Percentiles rank a stretch among this genome's conserved stretches.
These are phyloP conservation scores for Tichodroma muraria DNA, from an alignment of 2,113 vertebrate species.

Conservation along the genomic window DNA sequence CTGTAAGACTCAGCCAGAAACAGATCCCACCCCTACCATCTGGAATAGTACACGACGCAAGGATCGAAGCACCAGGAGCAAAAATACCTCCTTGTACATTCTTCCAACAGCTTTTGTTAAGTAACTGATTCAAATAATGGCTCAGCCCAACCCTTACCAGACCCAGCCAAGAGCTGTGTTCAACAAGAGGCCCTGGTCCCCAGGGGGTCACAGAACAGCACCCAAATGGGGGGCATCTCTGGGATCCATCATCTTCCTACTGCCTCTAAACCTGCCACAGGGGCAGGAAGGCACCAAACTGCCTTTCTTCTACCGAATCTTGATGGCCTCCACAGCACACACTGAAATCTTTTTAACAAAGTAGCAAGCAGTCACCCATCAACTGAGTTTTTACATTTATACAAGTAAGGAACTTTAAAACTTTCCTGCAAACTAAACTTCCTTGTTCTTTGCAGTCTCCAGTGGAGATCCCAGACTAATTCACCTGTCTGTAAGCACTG, in stretches of 20 bases:
- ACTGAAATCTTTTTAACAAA: neutral
- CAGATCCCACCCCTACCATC: neutral
- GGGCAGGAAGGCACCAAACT: neutral
- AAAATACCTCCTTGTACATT: neutral
- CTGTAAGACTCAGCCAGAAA: neutral
- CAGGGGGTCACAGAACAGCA: neutral
- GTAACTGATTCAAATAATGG: neutral
- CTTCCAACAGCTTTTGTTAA: neutral
- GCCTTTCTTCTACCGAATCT: neutral
- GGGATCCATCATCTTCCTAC: neutral
- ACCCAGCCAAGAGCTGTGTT: neutral
- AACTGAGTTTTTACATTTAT: neutral
- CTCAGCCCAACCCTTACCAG: neutral
- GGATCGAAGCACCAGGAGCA: fast-evolving
- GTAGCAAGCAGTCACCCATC: neutral
- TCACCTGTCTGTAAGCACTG: neutral
- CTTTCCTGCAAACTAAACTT: neutral
- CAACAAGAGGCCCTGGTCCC: fast-evolving
- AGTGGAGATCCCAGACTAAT: neutral
- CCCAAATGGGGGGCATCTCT: neutral
- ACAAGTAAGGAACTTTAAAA: neutral
- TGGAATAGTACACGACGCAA: neutral
- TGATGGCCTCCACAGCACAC: neutral
- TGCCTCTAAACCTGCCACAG: neutral
- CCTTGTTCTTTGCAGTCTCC: neutral